Evolutionary conservation across 2,888 invertebrate species (phyloP), one percentile per base, ranked within the genome.

Genomic region (Synergus umbraculus): DNA sequence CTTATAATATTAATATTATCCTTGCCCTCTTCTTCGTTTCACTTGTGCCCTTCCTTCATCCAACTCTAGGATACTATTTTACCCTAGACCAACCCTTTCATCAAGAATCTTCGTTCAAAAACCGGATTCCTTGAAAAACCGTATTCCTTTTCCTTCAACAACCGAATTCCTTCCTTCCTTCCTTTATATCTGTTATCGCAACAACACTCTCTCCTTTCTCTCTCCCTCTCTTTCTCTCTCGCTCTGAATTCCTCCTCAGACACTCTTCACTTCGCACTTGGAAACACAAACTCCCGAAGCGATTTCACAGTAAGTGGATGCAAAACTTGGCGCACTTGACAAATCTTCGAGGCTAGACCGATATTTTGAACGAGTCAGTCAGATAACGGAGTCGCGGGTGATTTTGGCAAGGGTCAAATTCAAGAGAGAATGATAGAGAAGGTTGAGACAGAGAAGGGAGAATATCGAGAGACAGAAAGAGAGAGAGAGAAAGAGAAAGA

Each of bases 191-290:
- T 29, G 4, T 46, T 69, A 49, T 37, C 29, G 15, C 49, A 69
- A 46, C 29, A 46, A 73, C n/a, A 46, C 69, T 69, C 49, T 69
- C 37, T 80, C 41, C 22, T 60, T 63, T 76, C 76, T 44, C 76
- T 76, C 67, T 54, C 66, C 43, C 43, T 43, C 54, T 8, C n/a
- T 66, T 69, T 58, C 49, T 22, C 60, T 78, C 69, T 67, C 22
- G 9, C 4, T 58, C 18, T 8, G 1, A n/a, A 69, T 46, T 15
- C 12, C 58, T 78, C 12, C 13, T 67, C 78, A 54, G 66, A 18
- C 78, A 67, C 63, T 69, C 29, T 64, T 46, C 44, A 58, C 60
- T 67, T 69, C 15, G n/a, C 69, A 69, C 69, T 69, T 54, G 37
- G 9, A 46, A 49, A 49, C 66, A 69, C 69, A 46, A 46, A 69